A percentile compares a stretch with the other conserved stretches of the same genome.
These are phyloP conservation scores for Diachasma alloeum DNA, from an alignment of 1,140 invertebrate species.

Conservation along the genomic window DNA sequence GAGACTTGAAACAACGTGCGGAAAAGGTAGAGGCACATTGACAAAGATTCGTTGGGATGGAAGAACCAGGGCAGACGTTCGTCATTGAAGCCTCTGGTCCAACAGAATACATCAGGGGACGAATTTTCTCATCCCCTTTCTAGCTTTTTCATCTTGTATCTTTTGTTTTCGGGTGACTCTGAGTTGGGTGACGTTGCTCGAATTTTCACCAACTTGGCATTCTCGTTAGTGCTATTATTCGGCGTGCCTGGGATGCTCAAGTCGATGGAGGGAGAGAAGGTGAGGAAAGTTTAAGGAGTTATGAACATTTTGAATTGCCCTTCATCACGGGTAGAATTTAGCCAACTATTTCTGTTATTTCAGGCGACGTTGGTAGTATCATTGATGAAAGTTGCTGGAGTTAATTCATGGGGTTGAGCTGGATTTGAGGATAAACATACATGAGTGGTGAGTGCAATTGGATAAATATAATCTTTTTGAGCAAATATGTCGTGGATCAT, in stretches of 20 bases:
- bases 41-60: background rate
- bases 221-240: slow-evolving; percentile 31
- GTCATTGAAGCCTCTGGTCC: background rate
- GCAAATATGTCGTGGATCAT: no score
- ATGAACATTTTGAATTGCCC: background rate
- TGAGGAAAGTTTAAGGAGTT: background rate
- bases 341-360: background rate
- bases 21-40: background rate
- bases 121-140: background rate
- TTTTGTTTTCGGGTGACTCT: background rate
- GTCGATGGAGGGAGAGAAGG: background rate
- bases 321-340: background rate
- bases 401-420: no score
- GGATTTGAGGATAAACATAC: no score
- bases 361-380: background rate
- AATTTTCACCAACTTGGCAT: slow-evolving; percentile 6
- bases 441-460: no score
- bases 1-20: background rate
- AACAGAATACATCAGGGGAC: background rate
- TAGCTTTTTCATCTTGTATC: background rate
- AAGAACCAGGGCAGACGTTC: background rate
- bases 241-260: background rate
- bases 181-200: background rate
- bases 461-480: no score
- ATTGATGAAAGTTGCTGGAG: background rate